phyloP scores from a whole-genome alignment of 2,888 invertebrate genomes.

The Microplitis deprimator region DNA sequence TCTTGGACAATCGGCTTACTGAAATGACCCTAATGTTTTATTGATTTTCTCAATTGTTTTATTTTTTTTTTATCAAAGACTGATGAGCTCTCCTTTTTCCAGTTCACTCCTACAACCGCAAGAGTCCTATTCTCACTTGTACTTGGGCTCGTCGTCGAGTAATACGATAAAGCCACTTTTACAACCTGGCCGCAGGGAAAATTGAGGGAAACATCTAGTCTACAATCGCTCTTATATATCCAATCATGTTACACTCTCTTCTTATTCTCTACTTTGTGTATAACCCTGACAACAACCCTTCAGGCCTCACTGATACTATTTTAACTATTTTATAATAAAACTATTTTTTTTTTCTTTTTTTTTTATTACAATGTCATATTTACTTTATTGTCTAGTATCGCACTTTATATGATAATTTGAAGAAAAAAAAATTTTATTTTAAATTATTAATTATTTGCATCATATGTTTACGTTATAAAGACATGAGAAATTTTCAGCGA shows the following conservation, averaged over 20 bases:
- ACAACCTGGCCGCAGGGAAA: conserved; percentile 25
- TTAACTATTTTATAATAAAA: no score
- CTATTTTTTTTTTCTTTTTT: no score
- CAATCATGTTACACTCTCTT: conserved; percentile 22
- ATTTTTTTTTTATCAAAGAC: neutral
- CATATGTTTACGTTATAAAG: neutral
- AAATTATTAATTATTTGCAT: neutral
- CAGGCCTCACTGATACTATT: no score
- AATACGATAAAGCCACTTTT: conserved; percentile 41
- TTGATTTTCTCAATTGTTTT: conserved; percentile 14
- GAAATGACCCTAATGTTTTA: conserved; percentile 29
- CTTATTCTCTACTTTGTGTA: neutral
- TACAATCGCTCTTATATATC: conserved; percentile 24
- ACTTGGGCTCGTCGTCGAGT: conserved; percentile 21
- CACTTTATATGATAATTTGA: no score
- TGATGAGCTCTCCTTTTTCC: conserved; percentile 21
- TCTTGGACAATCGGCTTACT: conserved; percentile 34
- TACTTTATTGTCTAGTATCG: no score
- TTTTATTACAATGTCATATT: no score
- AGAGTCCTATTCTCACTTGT: conserved; percentile 2
- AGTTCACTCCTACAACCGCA: neutral
- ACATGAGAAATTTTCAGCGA: neutral
- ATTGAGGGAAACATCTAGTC: conserved; percentile 32
- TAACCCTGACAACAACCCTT: neutral
- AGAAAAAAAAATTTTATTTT: neutral